Conservation (phyloP, 2,797 vertebrate genomes). For the Centroberyx gerrardi region DNA sequence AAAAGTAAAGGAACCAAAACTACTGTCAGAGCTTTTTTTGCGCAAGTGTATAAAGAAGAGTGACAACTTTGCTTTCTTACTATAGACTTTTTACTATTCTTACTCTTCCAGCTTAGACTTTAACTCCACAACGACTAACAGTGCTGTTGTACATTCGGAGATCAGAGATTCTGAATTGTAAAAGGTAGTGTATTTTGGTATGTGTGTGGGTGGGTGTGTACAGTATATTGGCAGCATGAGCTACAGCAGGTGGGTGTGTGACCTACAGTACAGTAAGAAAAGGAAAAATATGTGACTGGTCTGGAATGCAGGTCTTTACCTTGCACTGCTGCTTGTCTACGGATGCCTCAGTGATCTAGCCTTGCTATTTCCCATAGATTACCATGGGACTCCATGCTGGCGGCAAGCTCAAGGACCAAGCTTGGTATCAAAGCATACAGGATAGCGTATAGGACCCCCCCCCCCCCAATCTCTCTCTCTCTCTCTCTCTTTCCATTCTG, state of each 20-base stretch:
- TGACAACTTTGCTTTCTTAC: not conserved
- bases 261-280: slow-evolving; percentile 12
- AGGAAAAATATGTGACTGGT: slow-evolving; percentile 4
- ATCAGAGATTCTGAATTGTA: slow-evolving; percentile 41
- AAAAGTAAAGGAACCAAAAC: not conserved
- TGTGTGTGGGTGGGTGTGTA: slow-evolving; percentile 25
- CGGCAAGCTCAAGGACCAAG: slow-evolving; percentile 53
- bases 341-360: slow-evolving; percentile 8
- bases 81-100: slow-evolving; percentile 22
- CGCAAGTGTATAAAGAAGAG: not conserved
- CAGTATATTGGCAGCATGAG: slow-evolving; percentile 41
- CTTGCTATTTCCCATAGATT: slow-evolving; percentile 24
- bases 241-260: slow-evolving; percentile 57
- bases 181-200: slow-evolving; percentile 22
- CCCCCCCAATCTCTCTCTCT: no score
- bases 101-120: slow-evolving; percentile 36
- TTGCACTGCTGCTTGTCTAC: slow-evolving; percentile 8
- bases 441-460: not conserved
- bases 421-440: slow-evolving; percentile 35
- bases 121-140: slow-evolving; percentile 38
- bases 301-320: not conserved
- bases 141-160: slow-evolving; percentile 44
- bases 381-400: slow-evolving; percentile 51
- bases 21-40: slow-evolving; percentile 1
- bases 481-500: not conserved